A percentile compares a stretch with the other conserved stretches of the same genome.
phyloP scores from a whole-genome alignment of 2,113 vertebrate species.

The Mola mola region DNA sequence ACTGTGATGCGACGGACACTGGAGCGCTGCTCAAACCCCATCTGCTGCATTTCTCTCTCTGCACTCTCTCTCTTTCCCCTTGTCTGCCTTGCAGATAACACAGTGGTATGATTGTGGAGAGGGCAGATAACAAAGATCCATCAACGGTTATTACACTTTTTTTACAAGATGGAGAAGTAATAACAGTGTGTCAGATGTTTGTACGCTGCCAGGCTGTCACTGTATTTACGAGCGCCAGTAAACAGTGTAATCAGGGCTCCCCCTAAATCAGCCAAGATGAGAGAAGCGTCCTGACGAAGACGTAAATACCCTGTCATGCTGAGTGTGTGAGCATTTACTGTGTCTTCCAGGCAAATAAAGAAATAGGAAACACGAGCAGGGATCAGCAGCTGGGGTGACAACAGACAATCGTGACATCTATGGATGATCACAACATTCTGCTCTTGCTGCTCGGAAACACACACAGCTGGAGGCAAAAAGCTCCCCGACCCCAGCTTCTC shows the following conservation, averaged over 20 bases:
- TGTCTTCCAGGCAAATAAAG: neutral
- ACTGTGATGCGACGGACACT: constrained; percentile 49
- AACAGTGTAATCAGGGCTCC: constrained; percentile 73
- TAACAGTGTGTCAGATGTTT: constrained; percentile 62
- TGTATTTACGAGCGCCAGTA: constrained; percentile 76
- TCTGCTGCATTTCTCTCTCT: constrained; percentile 26
- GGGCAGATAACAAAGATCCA: constrained; percentile 59
- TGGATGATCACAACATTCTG: too few relatives aligned
- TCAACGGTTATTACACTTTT: constrained; percentile 39
- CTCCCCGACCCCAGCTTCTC: too few relatives aligned
- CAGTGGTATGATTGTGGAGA: constrained; percentile 47
- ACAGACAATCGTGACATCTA: constrained; percentile 27
- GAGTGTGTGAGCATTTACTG: constrained; percentile 17
- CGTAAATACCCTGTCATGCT: constrained; percentile 69
- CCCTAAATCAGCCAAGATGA: constrained; percentile 69
- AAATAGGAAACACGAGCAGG: constrained; percentile 7
- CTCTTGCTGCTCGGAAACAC: too few relatives aligned
- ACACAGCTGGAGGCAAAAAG: too few relatives aligned
- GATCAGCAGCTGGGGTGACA: constrained; percentile 38
- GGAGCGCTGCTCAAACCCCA: constrained; percentile 23
- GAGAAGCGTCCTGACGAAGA: constrained; percentile 46
- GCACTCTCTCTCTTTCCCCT: constrained; percentile 28
- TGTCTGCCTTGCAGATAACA: constrained; percentile 70
- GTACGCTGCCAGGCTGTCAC: constrained; percentile 67
- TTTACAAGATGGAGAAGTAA: constrained; percentile 64